Evolutionary conservation across 2,888 invertebrate genomes (phyloP).

Genomic region (Pyrgus malvae): DNA sequence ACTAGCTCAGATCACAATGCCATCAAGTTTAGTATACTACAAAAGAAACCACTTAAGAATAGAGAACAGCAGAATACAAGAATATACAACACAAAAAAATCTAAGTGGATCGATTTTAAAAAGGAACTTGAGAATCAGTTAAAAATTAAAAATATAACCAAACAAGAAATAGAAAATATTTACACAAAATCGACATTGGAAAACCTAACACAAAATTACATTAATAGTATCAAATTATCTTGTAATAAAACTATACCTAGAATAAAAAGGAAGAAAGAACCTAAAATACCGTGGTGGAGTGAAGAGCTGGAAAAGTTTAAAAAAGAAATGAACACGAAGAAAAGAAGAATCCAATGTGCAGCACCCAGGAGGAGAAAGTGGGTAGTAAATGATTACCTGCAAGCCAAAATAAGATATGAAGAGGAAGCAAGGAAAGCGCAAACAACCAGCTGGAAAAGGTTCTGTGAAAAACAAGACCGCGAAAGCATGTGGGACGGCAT

Average conservation of each 20-base stretch:
- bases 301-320: background rate
- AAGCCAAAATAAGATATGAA: background rate
- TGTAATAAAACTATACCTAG: background rate
- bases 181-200: too few relatives aligned
- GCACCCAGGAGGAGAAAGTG: background rate
- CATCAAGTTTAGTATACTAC: background rate
- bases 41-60: background rate
- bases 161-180: too few relatives aligned
- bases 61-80: background rate
- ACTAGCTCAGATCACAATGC: background rate
- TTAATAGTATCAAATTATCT: background rate
- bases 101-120: too few relatives aligned
- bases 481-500: conserved; percentile 4
- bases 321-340: background rate
- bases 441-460: background rate
- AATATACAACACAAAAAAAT: background rate
- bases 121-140: too few relatives aligned
- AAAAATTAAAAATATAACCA: too few relatives aligned
- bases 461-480: background rate
- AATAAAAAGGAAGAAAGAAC: too few relatives aligned
- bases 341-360: background rate
- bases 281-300: background rate
- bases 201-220: background rate
- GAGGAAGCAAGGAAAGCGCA: background rate
- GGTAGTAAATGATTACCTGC: background rate